A percentile compares a stretch with the other conserved stretches of the same genome.
Evolutionary conservation across 2,888 invertebrate species (phyloP).

Genomic region (Eumacrocentrus americanus): DNA sequence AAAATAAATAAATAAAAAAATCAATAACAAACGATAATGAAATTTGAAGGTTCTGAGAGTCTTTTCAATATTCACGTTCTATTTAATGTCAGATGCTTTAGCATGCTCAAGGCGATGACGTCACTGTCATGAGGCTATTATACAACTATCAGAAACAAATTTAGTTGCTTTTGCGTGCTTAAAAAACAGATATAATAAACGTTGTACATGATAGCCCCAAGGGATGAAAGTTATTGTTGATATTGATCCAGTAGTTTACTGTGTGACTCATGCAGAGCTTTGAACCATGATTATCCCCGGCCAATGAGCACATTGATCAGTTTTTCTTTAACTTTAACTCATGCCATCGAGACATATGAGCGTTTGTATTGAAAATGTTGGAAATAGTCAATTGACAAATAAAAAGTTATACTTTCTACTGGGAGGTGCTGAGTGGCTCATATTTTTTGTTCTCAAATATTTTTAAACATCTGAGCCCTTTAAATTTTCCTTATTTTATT

Average conservation of each 20-base stretch:
- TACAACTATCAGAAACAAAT: neutral
- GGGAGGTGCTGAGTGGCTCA: constrained; percentile 40
- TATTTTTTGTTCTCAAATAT: constrained; percentile 18
- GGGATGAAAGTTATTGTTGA: neutral
- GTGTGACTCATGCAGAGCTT: constrained; percentile 37
- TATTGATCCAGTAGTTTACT: neutral
- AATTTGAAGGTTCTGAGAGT: neutral
- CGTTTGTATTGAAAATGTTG: neutral
- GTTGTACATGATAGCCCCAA: constrained; percentile 27
- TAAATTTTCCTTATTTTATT: no score
- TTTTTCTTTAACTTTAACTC: constrained; percentile 23
- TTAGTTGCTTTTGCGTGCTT: neutral
- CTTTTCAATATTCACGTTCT: constrained; percentile 11
- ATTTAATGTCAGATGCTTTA: neutral
- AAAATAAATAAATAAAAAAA: constrained; percentile 19
- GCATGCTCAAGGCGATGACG: constrained; percentile 3
- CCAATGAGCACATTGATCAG: constrained; percentile 21
- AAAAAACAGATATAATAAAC: constrained; percentile 4
- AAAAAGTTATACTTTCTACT: constrained; percentile 20
- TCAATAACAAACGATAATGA: constrained; percentile 4
- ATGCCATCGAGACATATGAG: constrained; percentile 30
- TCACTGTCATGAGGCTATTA: neutral
- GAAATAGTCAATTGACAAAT: neutral
- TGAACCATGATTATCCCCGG: constrained; percentile 31
- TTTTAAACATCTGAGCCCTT: constrained; percentile 1